Evolutionary conservation across 2,113 vertebrate species (phyloP), one percentile per base, ranked within the genome.

Genomic region (Bubo scandiacus): DNA sequence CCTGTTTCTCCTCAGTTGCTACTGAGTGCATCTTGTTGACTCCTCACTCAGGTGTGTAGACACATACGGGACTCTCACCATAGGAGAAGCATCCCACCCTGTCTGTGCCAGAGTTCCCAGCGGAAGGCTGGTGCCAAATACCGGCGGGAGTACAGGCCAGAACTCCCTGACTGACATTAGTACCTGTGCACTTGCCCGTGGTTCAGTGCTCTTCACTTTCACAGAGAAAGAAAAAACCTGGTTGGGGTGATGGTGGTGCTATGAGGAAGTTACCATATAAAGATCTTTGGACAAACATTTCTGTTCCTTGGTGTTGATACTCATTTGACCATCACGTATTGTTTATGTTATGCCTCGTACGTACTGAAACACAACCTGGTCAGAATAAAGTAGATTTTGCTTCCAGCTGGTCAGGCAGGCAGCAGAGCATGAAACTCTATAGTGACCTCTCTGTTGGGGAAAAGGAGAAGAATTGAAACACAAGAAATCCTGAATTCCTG

Each of bases 31-130:
- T 51, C 59, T 62, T 34, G 32, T 45, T 88, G 40, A 42, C 65
- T 71, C 11, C 58, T 77, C 11, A 17, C 13, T 90, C 19, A 27
- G 54, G 34, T 62, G 34, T 62, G 12, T 45, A 36, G 47, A 62
- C 30, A 27, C 0, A 1, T 9, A 30, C 3, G 7, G 65, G n/a
- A 19, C 1, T 2, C 17, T 84, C 5, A 2, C 30, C 1, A 0
- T 63, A 23, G n/a, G 55, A 79, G 19, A 54, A 66, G 47, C 58
- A 62, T 71, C 20, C 17, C 27, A 36, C 58, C 6, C 5, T 66
- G 32, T 40, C 49, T 57, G 20, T 29, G 27, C 32, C 32, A 12
- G 43, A 32, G 30, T 34, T 72, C 30, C 38, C 38, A 30, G 61
- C 14, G 22, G 11, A 78, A 55, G 52, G 23, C 38, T 34, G 26